These are phyloP conservation scores for Xanthia icteritia DNA, from an alignment of 2,888 invertebrate genomes.

Conservation along the genomic window DNA sequence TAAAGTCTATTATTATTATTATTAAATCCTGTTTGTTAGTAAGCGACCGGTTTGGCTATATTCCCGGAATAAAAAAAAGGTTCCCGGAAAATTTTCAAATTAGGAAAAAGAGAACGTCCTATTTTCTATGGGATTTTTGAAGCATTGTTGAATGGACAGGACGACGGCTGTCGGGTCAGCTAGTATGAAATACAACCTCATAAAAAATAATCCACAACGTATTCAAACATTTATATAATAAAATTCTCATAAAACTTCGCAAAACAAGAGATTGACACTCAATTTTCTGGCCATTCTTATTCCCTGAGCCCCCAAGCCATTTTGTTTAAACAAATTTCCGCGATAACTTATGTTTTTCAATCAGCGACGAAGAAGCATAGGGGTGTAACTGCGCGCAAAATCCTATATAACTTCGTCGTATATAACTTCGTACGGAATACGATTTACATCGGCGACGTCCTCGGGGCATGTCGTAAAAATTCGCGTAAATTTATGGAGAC, in stretches of 20 bases:
- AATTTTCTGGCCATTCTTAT: conserved; percentile 34
- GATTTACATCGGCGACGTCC: conserved; percentile 54
- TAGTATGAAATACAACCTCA: not conserved
- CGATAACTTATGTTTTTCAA: conserved; percentile 61
- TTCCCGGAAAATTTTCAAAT: not conserved
- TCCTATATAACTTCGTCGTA: conserved; percentile 65
- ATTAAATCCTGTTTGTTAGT: not conserved
- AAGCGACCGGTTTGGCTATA: not conserved
- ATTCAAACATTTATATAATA: conserved; percentile 7
- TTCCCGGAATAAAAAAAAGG: not conserved
- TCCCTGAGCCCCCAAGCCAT: conserved; percentile 40
- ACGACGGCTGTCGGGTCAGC: not conserved
- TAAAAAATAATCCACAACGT: not conserved
- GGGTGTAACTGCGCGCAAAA: conserved; percentile 57
- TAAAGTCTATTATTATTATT: too few species aligned
- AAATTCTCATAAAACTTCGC: conserved; percentile 22
- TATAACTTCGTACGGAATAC: conserved; percentile 62
- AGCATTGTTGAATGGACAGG: not conserved
- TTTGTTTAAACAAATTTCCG: conserved; percentile 43
- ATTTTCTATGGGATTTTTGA: not conserved
- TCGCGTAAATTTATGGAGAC: conserved; percentile 64
- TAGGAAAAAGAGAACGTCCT: not conserved
- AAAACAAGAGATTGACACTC: conserved; percentile 48
- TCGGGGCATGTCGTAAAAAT: conserved; percentile 61
- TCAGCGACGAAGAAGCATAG: conserved; percentile 44